Base-by-base conservation (phyloP, 2,113 vertebrate genomes). In the Aplodontia rufa region DNA sequence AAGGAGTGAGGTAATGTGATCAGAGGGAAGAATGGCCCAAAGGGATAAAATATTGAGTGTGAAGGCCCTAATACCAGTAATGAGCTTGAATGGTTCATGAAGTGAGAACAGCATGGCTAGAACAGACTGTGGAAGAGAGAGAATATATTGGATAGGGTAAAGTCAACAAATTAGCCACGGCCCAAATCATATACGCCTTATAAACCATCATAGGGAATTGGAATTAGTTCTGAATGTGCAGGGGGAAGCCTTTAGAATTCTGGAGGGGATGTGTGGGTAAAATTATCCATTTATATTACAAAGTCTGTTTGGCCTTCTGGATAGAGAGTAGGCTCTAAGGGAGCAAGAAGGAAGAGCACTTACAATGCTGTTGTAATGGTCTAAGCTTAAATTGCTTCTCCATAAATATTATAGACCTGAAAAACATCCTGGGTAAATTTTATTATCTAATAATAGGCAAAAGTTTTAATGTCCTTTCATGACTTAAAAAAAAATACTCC, bases 161-260 rank as follows among this genome's bases (percentile, higher is more conserved):
- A 22, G 62, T 10, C 12, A 96, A 22, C 85, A 94, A 80, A 49
- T 75, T 85, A 89, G 37, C 42, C 71, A 83, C 35, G 24, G 35
- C n/a, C 49, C 60, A 81, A 64, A 69, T 90, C 66, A 51, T 14
- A 22, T 10, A 92, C 40, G 24, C 72, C 64, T 75, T 86, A 24
- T 87, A 81, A 90, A 51, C 71, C 42, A 68, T 68, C 9, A 16
- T n/a, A 60, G 68, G 75, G 10, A 35, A 72, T 92, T 92, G 89
- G 49, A 89, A 81, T 92, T 92, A 89, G 40, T 83, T 85, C 62
- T 89, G 13, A 92, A 42, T 86, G 72, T 96, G 58, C n/a, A n/a
- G 58, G 92, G 45, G 42, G 72, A 92, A 85, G 7, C 47, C 89
- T 79, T 83, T 66, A 79, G 35, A 84, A 37, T 88, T 79, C 60